Conservation (phyloP, 2,797 vertebrate genomes). For the Eutrigla gurnardus region DNA sequence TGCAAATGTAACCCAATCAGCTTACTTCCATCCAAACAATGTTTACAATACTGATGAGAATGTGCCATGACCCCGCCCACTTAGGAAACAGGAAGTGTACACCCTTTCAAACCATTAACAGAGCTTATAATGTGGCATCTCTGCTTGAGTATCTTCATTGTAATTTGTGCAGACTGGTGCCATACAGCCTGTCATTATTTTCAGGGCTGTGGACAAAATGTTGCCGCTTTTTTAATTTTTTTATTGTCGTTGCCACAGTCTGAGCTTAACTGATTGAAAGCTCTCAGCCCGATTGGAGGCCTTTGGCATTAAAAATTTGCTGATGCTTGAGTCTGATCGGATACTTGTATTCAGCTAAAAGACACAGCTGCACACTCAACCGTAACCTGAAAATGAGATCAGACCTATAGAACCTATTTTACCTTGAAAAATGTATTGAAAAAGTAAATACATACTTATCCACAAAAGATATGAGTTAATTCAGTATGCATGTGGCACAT, state of each 20-base stretch:
- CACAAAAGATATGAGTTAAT: too few species aligned
- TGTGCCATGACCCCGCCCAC: too few species aligned
- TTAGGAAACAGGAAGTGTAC: too few species aligned
- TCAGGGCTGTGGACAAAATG: slow-evolving; percentile 19
- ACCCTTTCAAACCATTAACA: too few species aligned
- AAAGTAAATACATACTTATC: too few species aligned
- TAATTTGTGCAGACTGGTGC: slow-evolving; percentile 22
- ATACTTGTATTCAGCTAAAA: not conserved
- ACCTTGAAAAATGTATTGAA: not conserved
- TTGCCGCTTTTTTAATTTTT: slow-evolving; percentile 10
- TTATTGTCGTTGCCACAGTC: slow-evolving; percentile 8
- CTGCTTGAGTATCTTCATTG: too few species aligned
- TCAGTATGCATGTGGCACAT: not conserved
- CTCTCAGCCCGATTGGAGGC: not conserved
- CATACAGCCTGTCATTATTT: slow-evolving; percentile 15
- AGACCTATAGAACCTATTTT: not conserved
- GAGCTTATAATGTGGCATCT: too few species aligned
- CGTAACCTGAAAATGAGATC: not conserved
- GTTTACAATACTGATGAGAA: too few species aligned
- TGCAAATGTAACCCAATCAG: too few species aligned
- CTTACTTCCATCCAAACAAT: too few species aligned
- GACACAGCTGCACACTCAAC: not conserved
- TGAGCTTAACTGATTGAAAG: not conserved
- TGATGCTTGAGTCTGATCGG: not conserved
- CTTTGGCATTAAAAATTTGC: not conserved